Evolutionary conservation across 2,113 vertebrate genomes (phyloP).

Genomic region (Guaruba guarouba): DNA sequence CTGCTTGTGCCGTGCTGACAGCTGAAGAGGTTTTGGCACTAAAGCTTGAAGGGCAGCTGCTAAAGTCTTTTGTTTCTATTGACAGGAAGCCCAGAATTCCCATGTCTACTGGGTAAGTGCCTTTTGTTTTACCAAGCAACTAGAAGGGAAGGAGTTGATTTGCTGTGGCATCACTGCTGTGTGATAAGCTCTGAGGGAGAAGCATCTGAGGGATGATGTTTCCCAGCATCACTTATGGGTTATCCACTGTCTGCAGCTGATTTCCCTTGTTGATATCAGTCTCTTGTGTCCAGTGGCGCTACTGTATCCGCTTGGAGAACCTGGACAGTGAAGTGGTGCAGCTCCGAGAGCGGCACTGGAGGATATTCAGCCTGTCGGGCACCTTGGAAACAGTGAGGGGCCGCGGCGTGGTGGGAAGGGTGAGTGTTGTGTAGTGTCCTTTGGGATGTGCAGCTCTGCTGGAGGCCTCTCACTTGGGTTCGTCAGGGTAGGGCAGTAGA

Average conservation of each 20-base stretch:
- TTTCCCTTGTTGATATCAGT: background rate
- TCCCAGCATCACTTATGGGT: background rate
- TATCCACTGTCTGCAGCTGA: background rate
- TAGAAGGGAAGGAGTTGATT: conserved; percentile 15
- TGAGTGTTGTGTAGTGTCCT: conserved; percentile 31
- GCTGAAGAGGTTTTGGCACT: conserved; percentile 34
- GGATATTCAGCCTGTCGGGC: conserved; percentile 97
- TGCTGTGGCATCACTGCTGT: background rate
- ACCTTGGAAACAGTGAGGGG: conserved; percentile 95
- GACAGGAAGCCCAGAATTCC: conserved; percentile 95
- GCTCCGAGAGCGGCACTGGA: conserved; percentile 94
- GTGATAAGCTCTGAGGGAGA: conserved; percentile 6
- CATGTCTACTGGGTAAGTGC: conserved; percentile 97
- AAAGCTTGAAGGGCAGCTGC: background rate
- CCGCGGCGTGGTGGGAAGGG: conserved; percentile 93
- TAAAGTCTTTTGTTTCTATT: conserved; percentile 61
- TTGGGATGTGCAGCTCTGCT: fast-evolving
- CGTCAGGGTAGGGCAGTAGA: background rate
- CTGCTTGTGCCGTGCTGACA: background rate
- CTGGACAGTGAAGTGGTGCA: conserved; percentile 93
- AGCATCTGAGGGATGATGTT: background rate
- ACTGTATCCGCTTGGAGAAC: conserved; percentile 97
- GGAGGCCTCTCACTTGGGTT: background rate
- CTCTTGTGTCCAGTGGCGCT: conserved; percentile 84
- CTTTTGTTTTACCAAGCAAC: background rate